Evolutionary conservation across 30 jellyfish, hydroid and myxozoan species (phyloP).

Genomic region (Pseudorhiza aurosa): DNA sequence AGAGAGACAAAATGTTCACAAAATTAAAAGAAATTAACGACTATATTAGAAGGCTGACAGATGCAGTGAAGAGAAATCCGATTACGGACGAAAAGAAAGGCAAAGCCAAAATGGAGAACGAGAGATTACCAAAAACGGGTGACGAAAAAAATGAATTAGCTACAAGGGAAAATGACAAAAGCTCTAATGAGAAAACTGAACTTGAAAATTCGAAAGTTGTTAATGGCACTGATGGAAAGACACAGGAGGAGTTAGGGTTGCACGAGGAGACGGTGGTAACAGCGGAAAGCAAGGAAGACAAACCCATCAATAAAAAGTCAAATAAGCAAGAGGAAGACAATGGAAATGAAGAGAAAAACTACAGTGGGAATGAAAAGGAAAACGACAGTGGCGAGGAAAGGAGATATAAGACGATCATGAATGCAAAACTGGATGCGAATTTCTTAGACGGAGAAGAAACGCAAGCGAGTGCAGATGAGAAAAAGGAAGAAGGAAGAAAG

Average conservation of each 20-base stretch:
- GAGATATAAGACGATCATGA: not conserved
- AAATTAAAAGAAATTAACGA: conserved; percentile 55
- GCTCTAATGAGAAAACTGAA: too few species aligned
- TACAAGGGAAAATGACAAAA: not conserved
- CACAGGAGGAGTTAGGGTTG: too few species aligned
- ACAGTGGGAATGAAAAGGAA: not conserved
- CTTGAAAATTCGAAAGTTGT: too few species aligned
- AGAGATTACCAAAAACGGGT: not conserved
- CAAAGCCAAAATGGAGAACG: too few species aligned
- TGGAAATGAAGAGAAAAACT: not conserved
- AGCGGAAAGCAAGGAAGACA: not conserved
- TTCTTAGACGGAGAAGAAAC: too few species aligned
- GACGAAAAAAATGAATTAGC: not conserved
- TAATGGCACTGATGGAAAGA: too few species aligned
- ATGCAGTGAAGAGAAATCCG: conserved; percentile 39
- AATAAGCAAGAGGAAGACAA: too few species aligned
- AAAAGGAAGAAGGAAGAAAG: not conserved
- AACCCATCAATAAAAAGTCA: not conserved
- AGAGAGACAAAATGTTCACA: conserved; percentile 53
- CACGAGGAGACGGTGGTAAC: not conserved
- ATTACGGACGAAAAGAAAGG: not conserved
- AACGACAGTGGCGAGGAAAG: not conserved
- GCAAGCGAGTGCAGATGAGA: not conserved
- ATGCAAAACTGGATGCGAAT: not conserved
- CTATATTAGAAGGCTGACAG: conserved; percentile 37